These are phyloP conservation scores for Cisticola juncidis DNA, from an alignment of 2,113 vertebrate species.

Conservation along the genomic window DNA sequence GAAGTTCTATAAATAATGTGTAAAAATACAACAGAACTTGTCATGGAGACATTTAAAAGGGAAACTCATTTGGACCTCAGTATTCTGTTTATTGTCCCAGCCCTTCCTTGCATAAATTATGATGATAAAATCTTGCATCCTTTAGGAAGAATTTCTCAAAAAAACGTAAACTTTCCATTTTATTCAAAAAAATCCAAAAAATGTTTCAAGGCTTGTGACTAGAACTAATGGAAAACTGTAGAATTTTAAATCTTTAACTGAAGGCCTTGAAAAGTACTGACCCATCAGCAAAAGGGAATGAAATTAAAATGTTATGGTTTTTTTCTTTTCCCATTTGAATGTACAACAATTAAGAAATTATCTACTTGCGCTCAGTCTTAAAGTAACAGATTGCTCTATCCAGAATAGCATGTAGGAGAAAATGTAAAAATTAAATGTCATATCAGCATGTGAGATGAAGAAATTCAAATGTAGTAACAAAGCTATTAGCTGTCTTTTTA, in stretches of 20 bases:
- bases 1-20: background rate
- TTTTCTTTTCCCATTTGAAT: background rate
- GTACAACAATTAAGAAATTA: background rate
- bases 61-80: background rate
- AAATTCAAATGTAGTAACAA: background rate
- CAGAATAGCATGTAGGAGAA: background rate
- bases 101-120: background rate
- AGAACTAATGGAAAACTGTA: background rate
- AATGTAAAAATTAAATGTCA: background rate
- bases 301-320: background rate
- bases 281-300: background rate
- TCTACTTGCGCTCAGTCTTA: background rate
- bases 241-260: background rate
- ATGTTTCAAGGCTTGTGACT: background rate
- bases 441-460: background rate
- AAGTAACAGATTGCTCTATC: background rate
- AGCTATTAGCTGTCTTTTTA: background rate
- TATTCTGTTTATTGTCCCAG: background rate
- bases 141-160: background rate
- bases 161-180: background rate
- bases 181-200: background rate
- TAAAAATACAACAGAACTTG: background rate
- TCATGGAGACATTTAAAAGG: background rate
- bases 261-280: background rate
- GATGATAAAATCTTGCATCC: background rate